Conservation (phyloP, 1,140 invertebrate species). For the Atta colombica region DNA sequence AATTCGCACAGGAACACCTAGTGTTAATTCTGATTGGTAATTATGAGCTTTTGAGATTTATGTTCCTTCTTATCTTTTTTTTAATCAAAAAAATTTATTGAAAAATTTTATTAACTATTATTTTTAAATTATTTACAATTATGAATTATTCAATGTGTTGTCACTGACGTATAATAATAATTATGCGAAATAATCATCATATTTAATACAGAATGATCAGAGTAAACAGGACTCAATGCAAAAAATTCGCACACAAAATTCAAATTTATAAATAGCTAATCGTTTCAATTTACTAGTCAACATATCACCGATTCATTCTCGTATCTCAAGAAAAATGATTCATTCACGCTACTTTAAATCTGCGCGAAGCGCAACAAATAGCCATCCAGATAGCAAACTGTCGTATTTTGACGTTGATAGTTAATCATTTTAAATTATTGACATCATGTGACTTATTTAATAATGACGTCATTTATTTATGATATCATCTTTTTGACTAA, state of each 20-base stretch:
- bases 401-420: too few relatives aligned
- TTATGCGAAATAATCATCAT: not conserved
- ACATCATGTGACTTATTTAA: too few relatives aligned
- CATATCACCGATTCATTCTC: not conserved
- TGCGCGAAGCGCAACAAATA: not conserved
- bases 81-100: not conserved
- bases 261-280: conserved; percentile 36
- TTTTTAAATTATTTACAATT: not conserved
- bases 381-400: too few relatives aligned
- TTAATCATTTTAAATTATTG: too few relatives aligned
- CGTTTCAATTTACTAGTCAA: conserved; percentile 17
- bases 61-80: too few relatives aligned
- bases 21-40: too few relatives aligned
- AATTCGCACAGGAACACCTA: too few relatives aligned
- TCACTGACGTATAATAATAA: not conserved
- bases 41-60: too few relatives aligned
- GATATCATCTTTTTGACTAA: too few relatives aligned
- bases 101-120: not conserved
- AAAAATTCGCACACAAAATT: conserved; percentile 14
- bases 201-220: conserved; percentile 3
- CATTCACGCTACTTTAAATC: not conserved
- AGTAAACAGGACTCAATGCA: not conserved
- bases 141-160: not conserved
- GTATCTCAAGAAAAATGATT: not conserved
- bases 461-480: too few relatives aligned